Evolutionary conservation across 1,140 invertebrate genomes (phyloP), one percentile per base, ranked within the genome.

Genomic region (Marisa cornuarietis): DNA sequence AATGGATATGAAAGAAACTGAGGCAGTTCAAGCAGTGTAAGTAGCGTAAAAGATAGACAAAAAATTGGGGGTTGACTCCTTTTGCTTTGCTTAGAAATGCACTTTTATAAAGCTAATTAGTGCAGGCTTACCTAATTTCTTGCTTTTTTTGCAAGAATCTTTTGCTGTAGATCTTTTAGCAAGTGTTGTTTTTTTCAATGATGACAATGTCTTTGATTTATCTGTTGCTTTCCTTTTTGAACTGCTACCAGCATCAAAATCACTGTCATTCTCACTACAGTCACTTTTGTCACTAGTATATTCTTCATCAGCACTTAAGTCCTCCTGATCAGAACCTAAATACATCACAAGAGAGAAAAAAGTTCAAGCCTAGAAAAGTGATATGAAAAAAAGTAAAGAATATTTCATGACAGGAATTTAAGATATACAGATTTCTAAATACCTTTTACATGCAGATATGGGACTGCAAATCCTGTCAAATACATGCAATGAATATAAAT

Each of bases 261-360:
- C 71, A 22, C 73, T 75, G 63, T 52, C 69, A 22, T 13, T 61
- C 0, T 72, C 71, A 54, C 42, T 31, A 72, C 52, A 73, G 11
- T 72, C 71, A 74, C 73, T 80, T 24, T 66, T 65, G 62, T 73
- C 71, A 14, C 52, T 65, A 42, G 73, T 71, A 69, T 52, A 54
- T 18, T 61, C n/a, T 26, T 62, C 79, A 61, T 58, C 66, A 7
- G 42, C 76, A 52, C 76, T 69, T 62, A 77, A 77, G 49, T 77
- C 76, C 26, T 73, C 71, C 61, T 51, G 26, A 20, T 76, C 74
- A 22, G 74, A 66, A 49, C 20, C 74, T 76, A 31, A 79, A 14
- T 79, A 31, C 31, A 54, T 68, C 51, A 26, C 66, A 71, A 11
- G 7, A 22, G 24, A 22, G 16, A 58, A 11, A 11, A 58, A 18